Conservation (phyloP, 2,888 invertebrate genomes). For the Trichacis sp. region DNA sequence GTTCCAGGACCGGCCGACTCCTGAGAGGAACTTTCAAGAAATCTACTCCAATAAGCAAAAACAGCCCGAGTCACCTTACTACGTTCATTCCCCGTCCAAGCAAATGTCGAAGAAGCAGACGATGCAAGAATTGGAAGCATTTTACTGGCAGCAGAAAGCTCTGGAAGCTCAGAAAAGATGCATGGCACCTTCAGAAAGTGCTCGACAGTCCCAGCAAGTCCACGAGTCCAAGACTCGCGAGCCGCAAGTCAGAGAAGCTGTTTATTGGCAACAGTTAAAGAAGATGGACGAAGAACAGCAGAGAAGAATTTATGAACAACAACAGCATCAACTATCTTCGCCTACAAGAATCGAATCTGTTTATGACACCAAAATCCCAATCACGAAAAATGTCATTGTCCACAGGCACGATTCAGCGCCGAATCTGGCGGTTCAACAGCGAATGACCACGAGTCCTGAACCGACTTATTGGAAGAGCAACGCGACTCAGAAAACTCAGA, state of each 20-base stretch:
- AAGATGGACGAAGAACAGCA: conserved; percentile 75
- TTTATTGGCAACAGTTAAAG: conserved; percentile 78
- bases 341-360: conserved; percentile 38
- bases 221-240: conserved; percentile 44
- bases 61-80: conserved; percentile 46
- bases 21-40: conserved; percentile 4
- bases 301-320: conserved; percentile 55
- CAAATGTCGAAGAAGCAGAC: conserved; percentile 58
- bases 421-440: conserved; percentile 43
- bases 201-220: not conserved
- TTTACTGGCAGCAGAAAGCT: conserved; percentile 65
- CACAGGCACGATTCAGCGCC: conserved; percentile 47
- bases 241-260: conserved; percentile 71
- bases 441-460: conserved; percentile 36
- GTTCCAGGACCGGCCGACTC: not conserved
- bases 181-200: not conserved
- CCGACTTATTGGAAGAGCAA: conserved; percentile 51
- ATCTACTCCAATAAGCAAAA: conserved; percentile 27
- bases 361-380: conserved; percentile 36
- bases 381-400: conserved; percentile 8
- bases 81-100: conserved; percentile 18
- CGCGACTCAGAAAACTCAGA: conserved; percentile 14
- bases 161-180: conserved; percentile 56
- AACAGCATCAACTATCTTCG: conserved; percentile 39
- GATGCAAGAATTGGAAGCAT: conserved; percentile 61